Conservation (phyloP, 2,113 vertebrate species). For the Dolichotis patagonum region DNA sequence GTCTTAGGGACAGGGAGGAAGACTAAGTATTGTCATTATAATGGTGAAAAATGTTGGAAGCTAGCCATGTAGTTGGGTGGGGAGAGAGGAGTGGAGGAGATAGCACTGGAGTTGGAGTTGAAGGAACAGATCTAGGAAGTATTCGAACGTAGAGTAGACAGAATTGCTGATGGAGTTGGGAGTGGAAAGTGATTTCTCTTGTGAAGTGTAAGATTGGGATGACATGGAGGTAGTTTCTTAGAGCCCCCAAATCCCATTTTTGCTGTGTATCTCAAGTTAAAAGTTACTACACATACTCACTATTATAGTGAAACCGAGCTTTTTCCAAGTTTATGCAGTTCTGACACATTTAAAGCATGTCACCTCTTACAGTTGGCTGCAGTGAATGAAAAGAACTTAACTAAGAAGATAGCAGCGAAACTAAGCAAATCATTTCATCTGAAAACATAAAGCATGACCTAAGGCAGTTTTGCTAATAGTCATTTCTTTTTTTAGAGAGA, state of each 20-base stretch:
- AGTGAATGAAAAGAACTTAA: neutral
- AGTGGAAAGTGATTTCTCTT: neutral
- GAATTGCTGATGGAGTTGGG: neutral
- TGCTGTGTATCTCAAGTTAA: neutral
- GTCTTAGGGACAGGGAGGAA: neutral
- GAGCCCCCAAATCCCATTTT: neutral
- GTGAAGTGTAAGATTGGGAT: neutral
- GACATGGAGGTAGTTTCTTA: neutral
- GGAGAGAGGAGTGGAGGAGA: neutral
- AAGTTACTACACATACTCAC: neutral
- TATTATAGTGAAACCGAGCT: neutral
- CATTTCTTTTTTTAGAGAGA: neutral
- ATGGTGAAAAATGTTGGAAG: neutral
- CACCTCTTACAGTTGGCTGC: neutral
- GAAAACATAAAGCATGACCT: neutral
- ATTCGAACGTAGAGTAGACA: neutral
- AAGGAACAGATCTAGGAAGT: neutral
- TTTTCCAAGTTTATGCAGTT: neutral
- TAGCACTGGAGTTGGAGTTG: neutral
- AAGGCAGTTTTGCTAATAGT: slow-evolving; percentile 1
- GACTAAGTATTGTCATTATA: too few species aligned
- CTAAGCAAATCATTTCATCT: neutral
- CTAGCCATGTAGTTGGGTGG: neutral
- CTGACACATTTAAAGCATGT: neutral
- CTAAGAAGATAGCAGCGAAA: neutral